Percentiles rank a stretch among this genome's conserved stretches.
phyloP scores from a whole-genome alignment of 2,888 invertebrate species.

The Lithosia quadra region DNA sequence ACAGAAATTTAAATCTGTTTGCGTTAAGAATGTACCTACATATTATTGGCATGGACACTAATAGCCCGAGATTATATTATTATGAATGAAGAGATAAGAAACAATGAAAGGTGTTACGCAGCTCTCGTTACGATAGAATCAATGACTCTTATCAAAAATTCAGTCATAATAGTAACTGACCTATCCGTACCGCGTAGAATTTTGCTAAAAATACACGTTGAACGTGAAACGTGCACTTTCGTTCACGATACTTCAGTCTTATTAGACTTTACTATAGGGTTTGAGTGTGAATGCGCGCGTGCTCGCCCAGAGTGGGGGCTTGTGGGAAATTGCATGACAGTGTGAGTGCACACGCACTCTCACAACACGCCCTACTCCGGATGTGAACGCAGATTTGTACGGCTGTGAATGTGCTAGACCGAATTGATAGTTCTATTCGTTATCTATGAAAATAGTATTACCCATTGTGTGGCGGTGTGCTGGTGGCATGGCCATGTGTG shows the following conservation, averaged over 20 bases:
- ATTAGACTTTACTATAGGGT: slow-evolving; percentile 62
- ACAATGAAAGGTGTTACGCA: slow-evolving; percentile 53
- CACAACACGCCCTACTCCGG: slow-evolving; percentile 78
- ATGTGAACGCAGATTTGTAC: slow-evolving; percentile 82
- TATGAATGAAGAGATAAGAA: slow-evolving; percentile 51
- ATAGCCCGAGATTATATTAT: slow-evolving; percentile 20
- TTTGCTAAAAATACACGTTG: slow-evolving; percentile 78
- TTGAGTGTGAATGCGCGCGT: slow-evolving; percentile 53
- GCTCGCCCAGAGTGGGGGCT: slow-evolving; percentile 60
- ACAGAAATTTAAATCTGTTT: not conserved
- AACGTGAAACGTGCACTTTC: slow-evolving; percentile 76
- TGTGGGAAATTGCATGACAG: slow-evolving; percentile 66
- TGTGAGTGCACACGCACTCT: slow-evolving; percentile 68
- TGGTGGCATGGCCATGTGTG: slow-evolving; percentile 55
- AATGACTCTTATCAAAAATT: slow-evolving; percentile 67
- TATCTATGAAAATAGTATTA: slow-evolving; percentile 64
- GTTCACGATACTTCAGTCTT: slow-evolving; percentile 72
- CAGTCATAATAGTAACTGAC: slow-evolving; percentile 82
- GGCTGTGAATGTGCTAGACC: slow-evolving; percentile 81
- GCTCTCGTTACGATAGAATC: slow-evolving; percentile 54
- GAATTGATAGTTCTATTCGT: slow-evolving; percentile 78
- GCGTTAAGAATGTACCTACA: not conserved
- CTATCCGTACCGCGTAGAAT: slow-evolving; percentile 75
- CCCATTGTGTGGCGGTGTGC: slow-evolving; percentile 65
- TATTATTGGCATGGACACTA: slow-evolving; percentile 10